A percentile compares a stretch with the other conserved stretches of the same genome.
Conservation (phyloP, 2,797 vertebrate genomes). For the Poeciliopsis presidionis region DNA sequence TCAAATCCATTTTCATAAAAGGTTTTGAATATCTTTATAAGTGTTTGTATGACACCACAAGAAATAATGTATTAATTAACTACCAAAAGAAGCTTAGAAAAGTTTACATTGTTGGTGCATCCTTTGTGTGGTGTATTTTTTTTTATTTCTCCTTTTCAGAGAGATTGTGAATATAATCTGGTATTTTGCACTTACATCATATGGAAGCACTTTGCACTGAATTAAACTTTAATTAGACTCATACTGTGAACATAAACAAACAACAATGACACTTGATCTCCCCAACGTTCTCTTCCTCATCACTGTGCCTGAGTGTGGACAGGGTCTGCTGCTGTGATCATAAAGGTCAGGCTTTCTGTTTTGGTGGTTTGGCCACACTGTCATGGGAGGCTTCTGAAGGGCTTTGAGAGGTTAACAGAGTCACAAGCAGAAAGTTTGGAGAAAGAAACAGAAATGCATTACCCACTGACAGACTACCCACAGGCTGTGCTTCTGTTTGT, state of each 20-base stretch:
- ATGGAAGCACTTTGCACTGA: conserved; percentile 17
- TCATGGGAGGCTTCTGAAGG: conserved; percentile 19
- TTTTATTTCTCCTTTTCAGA: conserved; percentile 16
- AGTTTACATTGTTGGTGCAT: not conserved
- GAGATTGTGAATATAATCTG: conserved; percentile 26
- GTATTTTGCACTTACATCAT: conserved; percentile 25
- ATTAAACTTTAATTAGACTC: conserved; percentile 42
- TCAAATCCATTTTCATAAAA: not conserved
- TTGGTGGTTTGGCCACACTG: conserved; percentile 17
- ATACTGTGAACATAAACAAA: conserved; percentile 19
- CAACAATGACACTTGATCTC: conserved; percentile 3
- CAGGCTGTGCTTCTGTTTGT: conserved; percentile 5
- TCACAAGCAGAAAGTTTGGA: conserved; percentile 1
- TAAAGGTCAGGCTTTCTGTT: conserved; percentile 20
- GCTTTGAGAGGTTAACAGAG: conserved; percentile 16
- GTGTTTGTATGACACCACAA: not conserved
- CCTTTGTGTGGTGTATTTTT: conserved; percentile 9
- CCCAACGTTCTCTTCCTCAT: not conserved
- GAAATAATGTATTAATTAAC: not conserved
- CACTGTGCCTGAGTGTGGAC: conserved; percentile 1
- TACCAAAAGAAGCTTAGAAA: not conserved
- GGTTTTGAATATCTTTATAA: not conserved
- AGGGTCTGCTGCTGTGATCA: conserved; percentile 14
- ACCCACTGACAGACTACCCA: conserved; percentile 6
- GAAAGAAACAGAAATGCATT: not conserved